phyloP scores from a whole-genome alignment of 2,888 invertebrate genomes.

The Apeira syringaria region DNA sequence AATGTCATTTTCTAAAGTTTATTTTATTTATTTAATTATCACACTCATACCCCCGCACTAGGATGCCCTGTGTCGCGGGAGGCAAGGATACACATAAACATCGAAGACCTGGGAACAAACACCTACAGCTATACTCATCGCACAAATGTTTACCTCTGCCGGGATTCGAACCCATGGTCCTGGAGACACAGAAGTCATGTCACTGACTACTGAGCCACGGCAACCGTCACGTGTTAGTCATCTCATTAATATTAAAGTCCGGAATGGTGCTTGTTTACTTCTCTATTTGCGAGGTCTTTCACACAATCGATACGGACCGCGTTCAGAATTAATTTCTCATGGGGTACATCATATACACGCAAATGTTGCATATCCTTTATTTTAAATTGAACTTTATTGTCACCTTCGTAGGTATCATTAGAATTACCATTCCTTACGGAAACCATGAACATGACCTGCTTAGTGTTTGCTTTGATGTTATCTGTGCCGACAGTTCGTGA shows the following conservation, averaged over 20 bases:
- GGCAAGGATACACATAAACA: too few relatives aligned
- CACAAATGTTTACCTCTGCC: too few relatives aligned
- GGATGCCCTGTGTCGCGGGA: too few relatives aligned
- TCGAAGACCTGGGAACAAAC: too few relatives aligned
- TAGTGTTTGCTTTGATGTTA: constrained; percentile 44
- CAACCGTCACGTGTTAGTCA: background rate
- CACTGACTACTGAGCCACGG: too few relatives aligned
- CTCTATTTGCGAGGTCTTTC: constrained; percentile 18
- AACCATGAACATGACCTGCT: constrained; percentile 44
- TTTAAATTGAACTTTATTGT: constrained; percentile 14
- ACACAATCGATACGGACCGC: constrained; percentile 28
- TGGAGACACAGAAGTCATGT: too few relatives aligned
- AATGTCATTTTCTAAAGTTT: too few relatives aligned
- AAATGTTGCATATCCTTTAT: constrained; percentile 4
- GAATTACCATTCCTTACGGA: constrained; percentile 2
- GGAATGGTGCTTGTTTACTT: constrained; percentile 10
- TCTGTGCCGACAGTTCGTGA: constrained; percentile 48
- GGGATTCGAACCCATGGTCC: too few relatives aligned
- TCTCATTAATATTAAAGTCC: constrained; percentile 14
- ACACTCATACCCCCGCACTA: too few relatives aligned
- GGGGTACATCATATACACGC: constrained; percentile 27
- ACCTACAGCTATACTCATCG: too few relatives aligned
- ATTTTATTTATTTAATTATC: too few relatives aligned
- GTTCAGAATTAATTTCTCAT: constrained; percentile 43
- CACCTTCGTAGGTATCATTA: background rate